phyloP scores from a whole-genome alignment of 1,140 invertebrate species.

The Lithobius niger region DNA sequence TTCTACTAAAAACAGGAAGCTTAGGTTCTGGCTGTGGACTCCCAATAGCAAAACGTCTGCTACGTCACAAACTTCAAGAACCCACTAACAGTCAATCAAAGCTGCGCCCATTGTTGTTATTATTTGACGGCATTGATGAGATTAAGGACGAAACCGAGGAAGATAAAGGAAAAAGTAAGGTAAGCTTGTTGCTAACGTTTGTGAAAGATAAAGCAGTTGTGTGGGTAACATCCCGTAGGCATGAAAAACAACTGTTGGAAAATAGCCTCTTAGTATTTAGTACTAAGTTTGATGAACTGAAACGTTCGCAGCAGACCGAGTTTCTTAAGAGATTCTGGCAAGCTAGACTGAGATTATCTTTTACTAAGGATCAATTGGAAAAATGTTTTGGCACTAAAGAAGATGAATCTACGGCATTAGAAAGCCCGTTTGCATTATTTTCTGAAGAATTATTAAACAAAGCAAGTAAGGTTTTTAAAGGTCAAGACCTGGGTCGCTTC shows the following conservation, averaged over 20 bases:
- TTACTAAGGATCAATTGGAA: no score
- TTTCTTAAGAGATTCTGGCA: background rate
- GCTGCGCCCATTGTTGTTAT: background rate
- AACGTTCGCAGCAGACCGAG: background rate
- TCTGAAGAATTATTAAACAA: no score
- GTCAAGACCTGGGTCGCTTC: no score
- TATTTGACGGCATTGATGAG: background rate
- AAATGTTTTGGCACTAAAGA: no score
- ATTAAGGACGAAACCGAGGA: no score
- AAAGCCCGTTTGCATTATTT: no score
- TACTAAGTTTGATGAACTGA: background rate
- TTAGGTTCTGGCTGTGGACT: background rate
- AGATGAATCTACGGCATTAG: no score
- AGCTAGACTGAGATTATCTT: no score
- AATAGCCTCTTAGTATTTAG: background rate
- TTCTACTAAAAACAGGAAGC: background rate
- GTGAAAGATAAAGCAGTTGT: background rate
- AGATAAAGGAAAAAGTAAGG: background rate
- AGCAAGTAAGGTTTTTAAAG: no score
- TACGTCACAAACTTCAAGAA: no score
- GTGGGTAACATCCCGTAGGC: background rate
- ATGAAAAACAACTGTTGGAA: background rate
- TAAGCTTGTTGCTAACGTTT: background rate
- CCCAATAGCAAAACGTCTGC: background rate
- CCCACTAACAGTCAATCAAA: background rate